Base-by-base conservation (phyloP, 1,140 invertebrate genomes). In the Lucilia cuprina region DNA sequence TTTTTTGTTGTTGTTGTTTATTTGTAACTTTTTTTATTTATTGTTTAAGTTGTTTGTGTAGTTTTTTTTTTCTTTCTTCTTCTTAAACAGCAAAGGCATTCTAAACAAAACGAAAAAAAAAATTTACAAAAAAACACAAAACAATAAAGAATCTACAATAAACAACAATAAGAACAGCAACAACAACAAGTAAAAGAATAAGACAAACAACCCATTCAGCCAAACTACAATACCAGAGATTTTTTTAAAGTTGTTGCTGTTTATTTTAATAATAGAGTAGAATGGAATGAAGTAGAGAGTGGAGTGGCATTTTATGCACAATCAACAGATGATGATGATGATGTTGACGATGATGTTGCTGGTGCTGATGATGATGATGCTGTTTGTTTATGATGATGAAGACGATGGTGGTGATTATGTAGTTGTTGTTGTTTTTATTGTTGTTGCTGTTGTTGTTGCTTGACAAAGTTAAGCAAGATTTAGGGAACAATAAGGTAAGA, bases 291-390 rank as follows among this genome's bases (percentile, higher is more conserved):
- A n/a, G 55, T 17, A 14, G n/a, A 70, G n/a, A 70, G 21, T 70
- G 65, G 65, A 70, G 21, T 70, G 65, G 65, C 65, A 25, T 70
- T 70, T 70, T 70, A 70, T 70, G 65, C 65, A 70, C 65, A 70
- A 70, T 70, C 65, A 70, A 70, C 19, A 70, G n/a, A 70, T 70
- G 65, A 70, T 25, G 19, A 7, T 70, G 19, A 19, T 70, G n/a
- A 7, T 70, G 21, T 1, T 21, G 65, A 19, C 25, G 65, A 70
- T 70, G 65, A 0, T 21, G 65, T 2, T 70, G 60, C n/a, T 8
- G 21, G n/a, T 12, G 55, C 2, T 60, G 13, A 60, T 60, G 14
- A 7, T 60, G 55, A 60, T 60, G 2, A 60, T 60, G 17, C 8
- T 30, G 25, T 30, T 30, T 30, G 25, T 30, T 17, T 7, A 60